A percentile compares a stretch with the other conserved stretches of the same genome.
Evolutionary conservation across 2,113 vertebrate genomes (phyloP).

Genomic region (Gnathonemus echidnorhynchus): DNA sequence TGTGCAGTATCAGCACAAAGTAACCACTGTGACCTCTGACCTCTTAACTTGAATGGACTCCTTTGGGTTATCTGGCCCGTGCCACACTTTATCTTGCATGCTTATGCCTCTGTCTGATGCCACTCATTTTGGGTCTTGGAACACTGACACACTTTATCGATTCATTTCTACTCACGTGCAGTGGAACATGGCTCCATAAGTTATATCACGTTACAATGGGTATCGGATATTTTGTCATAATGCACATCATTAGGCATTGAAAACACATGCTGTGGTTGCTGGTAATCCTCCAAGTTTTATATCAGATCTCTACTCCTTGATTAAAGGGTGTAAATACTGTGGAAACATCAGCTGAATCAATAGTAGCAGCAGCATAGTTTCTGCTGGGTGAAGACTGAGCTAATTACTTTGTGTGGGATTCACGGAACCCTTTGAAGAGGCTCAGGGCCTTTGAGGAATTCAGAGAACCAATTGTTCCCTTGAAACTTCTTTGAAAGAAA

Average conservation of each 20-base stretch:
- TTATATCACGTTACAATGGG: background rate
- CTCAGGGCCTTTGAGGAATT: constrained; percentile 1
- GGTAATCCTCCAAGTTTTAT: background rate
- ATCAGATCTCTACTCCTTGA: background rate
- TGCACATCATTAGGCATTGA: background rate
- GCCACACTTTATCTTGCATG: background rate
- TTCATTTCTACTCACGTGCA: background rate
- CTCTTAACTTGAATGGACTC: background rate
- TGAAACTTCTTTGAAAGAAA: constrained; percentile 8
- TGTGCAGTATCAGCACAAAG: background rate
- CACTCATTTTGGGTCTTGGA: background rate
- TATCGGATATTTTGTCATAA: background rate
- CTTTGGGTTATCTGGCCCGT: background rate
- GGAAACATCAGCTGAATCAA: background rate
- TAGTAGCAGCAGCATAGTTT: background rate
- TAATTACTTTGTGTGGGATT: constrained; percentile 4
- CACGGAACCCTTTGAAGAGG: background rate
- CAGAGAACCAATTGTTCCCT: constrained; percentile 4
- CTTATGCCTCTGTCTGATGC: background rate
- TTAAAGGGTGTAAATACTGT: background rate
- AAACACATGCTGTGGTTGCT: background rate
- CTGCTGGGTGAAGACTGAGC: constrained; percentile 1
- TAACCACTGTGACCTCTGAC: background rate
- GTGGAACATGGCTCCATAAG: background rate
- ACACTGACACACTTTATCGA: background rate